Base-by-base conservation (phyloP, 2,113 vertebrate species). In the Siphamia tubifer region DNA sequence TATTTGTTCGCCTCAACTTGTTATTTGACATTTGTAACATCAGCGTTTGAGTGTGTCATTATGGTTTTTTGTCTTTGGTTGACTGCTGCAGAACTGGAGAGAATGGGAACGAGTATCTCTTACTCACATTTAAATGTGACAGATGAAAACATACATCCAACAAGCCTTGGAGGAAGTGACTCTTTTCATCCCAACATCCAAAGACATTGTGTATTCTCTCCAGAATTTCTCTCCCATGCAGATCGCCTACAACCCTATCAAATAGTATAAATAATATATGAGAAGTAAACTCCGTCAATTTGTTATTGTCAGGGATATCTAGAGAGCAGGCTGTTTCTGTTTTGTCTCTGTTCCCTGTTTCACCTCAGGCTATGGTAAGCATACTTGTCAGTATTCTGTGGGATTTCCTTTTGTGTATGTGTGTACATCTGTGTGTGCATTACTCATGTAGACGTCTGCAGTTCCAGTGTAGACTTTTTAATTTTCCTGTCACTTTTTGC, bases 241-340 rank as follows among this genome's bases (percentile, higher is more conserved):
- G 56, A 56, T 53, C 21, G 75, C 74, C 67, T 78, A 74, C 74
- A 88, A 78, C 56, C 75, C 68, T 69, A 82, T 83, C 74, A 87
- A 83, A 84, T 79, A 78, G 73, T 67, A 84, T 87, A 78, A 87
- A 89, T 89, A 88, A 90, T 84, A 83, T 68, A 91, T 86, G 83
- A 90, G 81, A 63, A 8, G 49, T 89, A 89, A 92, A 90, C 73
- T 76, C 64, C 70, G 62, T 77, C 72, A 75, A 69, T 87, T 87
- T 85, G 82, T 81, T 89, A 82, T 88, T 89, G 79, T 90, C 85
- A 85, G 77, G 66, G 56, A 87, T 77, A 79, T 87, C 79, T 74
- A 43, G 35, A 82, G 68, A 81, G 68, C 49, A 82, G 47, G 56
- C 58, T 60, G 63, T 49, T 58, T 73, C 51, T 68, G 76, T 65